phyloP scores from a whole-genome alignment of 2,113 vertebrate species.

The Nannobrachium achirus region DNA sequence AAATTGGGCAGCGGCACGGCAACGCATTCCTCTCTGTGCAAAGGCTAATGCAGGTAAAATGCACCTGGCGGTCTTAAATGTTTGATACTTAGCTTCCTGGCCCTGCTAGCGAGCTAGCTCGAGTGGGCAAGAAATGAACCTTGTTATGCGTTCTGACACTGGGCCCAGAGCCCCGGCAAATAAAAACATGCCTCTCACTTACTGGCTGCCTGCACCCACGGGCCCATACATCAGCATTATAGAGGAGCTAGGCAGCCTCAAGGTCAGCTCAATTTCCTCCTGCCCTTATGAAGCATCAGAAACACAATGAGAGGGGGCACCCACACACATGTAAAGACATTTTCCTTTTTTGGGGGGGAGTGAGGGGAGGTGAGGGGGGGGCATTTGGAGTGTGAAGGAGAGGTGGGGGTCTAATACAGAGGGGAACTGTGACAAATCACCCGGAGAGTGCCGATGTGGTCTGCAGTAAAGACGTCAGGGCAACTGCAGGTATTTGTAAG shows the following conservation, averaged over 20 bases:
- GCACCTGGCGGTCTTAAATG: slow-evolving; percentile 50
- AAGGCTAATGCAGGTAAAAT: slow-evolving; percentile 69
- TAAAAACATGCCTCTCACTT: slow-evolving; percentile 85
- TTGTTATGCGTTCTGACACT: slow-evolving; percentile 79
- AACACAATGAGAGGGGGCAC: slow-evolving; percentile 70
- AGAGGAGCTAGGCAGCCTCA: slow-evolving; percentile 73
- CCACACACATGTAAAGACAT: slow-evolving; percentile 75
- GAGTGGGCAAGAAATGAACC: slow-evolving; percentile 78
- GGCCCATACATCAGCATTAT: slow-evolving; percentile 81
- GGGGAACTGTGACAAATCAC: slow-evolving; percentile 69
- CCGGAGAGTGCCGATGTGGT: slow-evolving; percentile 53
- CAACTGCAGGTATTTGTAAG: slow-evolving; percentile 45
- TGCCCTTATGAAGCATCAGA: slow-evolving; percentile 75
- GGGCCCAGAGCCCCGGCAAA: slow-evolving; percentile 76
- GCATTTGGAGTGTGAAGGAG: slow-evolving; percentile 54
- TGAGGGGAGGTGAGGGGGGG: slow-evolving; percentile 9
- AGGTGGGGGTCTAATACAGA: slow-evolving; percentile 63
- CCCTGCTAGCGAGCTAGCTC: slow-evolving; percentile 45
- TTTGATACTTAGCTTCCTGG: slow-evolving; percentile 59
- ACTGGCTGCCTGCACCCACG: slow-evolving; percentile 69
- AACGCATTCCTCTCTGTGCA: slow-evolving; percentile 42
- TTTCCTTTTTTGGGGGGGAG: slow-evolving; percentile 54
- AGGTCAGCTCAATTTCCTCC: slow-evolving; percentile 83
- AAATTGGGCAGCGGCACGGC: slow-evolving; percentile 26
- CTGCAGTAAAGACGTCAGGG: slow-evolving; percentile 43